These are phyloP conservation scores for Sternotherus odoratus DNA, from an alignment of 2,797 vertebrate species.

Conservation along the genomic window DNA sequence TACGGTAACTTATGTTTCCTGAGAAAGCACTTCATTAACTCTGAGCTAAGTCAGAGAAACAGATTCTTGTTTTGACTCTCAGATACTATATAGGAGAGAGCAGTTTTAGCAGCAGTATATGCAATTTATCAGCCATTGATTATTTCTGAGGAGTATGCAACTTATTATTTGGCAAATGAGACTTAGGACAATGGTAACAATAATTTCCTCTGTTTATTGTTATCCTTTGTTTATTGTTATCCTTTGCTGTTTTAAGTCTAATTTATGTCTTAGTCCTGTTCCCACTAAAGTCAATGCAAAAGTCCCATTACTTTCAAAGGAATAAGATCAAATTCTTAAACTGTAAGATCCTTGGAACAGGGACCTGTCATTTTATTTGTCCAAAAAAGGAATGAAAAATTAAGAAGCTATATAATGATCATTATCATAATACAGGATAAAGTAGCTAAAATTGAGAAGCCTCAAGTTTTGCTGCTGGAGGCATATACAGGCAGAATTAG, in stretches of 20 bases:
- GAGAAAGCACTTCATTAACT: neutral
- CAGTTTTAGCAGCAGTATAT: fast-evolving
- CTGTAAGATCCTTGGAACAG: neutral
- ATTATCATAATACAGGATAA: neutral
- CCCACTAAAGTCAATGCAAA: neutral
- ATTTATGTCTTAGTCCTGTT: constrained; percentile 2
- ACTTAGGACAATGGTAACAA: neutral
- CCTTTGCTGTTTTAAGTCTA: neutral
- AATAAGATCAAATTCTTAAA: neutral
- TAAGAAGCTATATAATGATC: neutral
- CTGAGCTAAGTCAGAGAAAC: constrained; percentile 15
- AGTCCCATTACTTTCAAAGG: neutral
- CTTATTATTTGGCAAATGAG: constrained; percentile 13
- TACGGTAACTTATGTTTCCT: neutral
- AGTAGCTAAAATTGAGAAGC: neutral
- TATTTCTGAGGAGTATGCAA: neutral
- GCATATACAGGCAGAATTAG: neutral
- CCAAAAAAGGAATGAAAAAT: neutral
- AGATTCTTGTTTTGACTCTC: neutral
- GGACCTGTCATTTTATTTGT: neutral
- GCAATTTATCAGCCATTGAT: neutral
- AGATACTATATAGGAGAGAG: neutral
- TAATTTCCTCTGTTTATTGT: neutral
- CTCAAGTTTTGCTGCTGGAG: neutral
- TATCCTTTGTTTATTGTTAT: neutral